Evolutionary conservation across 2,888 invertebrate species (phyloP).

Genomic region (Platynereis dumerilii): DNA sequence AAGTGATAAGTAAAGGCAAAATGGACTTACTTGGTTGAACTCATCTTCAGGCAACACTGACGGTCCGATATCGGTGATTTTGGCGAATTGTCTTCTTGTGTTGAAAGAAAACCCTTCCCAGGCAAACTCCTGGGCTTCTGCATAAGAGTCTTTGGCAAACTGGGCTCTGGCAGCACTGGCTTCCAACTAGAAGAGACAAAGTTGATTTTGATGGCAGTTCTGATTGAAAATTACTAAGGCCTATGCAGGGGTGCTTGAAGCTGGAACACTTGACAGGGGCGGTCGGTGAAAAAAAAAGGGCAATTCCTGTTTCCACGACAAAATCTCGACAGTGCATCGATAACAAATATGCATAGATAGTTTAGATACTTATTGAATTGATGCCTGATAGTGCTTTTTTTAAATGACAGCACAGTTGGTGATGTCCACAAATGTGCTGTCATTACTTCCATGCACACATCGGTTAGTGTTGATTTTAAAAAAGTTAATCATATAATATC

Average conservation of each 20-base stretch:
- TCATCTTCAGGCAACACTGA: conserved; percentile 71
- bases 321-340: too few relatives aligned
- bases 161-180: not conserved
- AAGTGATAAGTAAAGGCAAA: too few relatives aligned
- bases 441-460: too few relatives aligned
- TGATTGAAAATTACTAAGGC: not conserved
- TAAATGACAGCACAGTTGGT: too few relatives aligned
- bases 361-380: too few relatives aligned
- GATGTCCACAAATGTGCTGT: too few relatives aligned
- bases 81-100: conserved; percentile 76
- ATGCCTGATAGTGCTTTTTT: too few relatives aligned
- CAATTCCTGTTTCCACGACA: not conserved
- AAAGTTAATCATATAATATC: too few relatives aligned
- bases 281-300: not conserved
- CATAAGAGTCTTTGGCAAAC: conserved; percentile 81
- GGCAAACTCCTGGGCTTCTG: conserved; percentile 75
- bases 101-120: conserved; percentile 78
- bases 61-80: conserved; percentile 75
- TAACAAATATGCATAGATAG: too few relatives aligned
- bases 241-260: not conserved
- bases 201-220: too few relatives aligned
- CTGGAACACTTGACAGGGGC: not conserved
- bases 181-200: too few relatives aligned
- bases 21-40: conserved; percentile 23
- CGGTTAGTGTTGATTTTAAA: too few relatives aligned